A percentile compares a stretch with the other conserved stretches of the same genome.
These are phyloP conservation scores for Catocala fraxini DNA, from an alignment of 2,888 invertebrate genomes.

Conservation along the genomic window DNA sequence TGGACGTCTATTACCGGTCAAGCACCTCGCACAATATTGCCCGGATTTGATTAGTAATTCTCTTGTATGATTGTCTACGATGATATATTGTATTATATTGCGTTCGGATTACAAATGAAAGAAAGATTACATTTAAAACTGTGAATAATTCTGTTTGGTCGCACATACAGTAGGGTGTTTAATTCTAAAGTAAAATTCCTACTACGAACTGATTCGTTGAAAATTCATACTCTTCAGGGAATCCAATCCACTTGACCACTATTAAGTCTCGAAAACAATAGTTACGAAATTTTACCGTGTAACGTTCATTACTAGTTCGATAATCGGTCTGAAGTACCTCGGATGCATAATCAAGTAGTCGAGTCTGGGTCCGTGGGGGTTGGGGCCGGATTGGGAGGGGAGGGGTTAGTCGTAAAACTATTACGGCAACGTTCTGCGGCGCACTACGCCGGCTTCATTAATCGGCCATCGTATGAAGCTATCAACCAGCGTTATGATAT, in stretches of 20 bases:
- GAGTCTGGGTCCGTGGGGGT: slow-evolving; percentile 67
- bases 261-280: slow-evolving; percentile 32
- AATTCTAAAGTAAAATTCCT: background rate
- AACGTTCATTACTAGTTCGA: slow-evolving; percentile 84
- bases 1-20: slow-evolving; percentile 14
- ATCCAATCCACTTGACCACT: slow-evolving; percentile 11
- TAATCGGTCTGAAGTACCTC: slow-evolving; percentile 82
- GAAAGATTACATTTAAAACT: too few relatives aligned
- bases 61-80: too few relatives aligned
- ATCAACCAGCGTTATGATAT: slow-evolving; percentile 79
- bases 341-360: slow-evolving; percentile 85
- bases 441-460: slow-evolving; percentile 83
- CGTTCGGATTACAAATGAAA: too few relatives aligned
- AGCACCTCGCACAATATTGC: background rate
- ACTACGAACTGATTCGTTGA: background rate
- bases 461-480: slow-evolving; percentile 85
- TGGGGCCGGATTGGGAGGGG: slow-evolving; percentile 53
- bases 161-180: too few relatives aligned
- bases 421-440: slow-evolving; percentile 82
- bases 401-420: slow-evolving; percentile 82
- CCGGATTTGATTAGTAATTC: background rate
- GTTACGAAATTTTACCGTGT: slow-evolving; percentile 52
- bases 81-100: too few relatives aligned
- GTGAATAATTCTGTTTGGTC: too few relatives aligned
- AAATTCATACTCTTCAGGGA: slow-evolving; percentile 11